phyloP scores from a whole-genome alignment of 2,797 vertebrate genomes.

The Paedocypris micromegethes region DNA sequence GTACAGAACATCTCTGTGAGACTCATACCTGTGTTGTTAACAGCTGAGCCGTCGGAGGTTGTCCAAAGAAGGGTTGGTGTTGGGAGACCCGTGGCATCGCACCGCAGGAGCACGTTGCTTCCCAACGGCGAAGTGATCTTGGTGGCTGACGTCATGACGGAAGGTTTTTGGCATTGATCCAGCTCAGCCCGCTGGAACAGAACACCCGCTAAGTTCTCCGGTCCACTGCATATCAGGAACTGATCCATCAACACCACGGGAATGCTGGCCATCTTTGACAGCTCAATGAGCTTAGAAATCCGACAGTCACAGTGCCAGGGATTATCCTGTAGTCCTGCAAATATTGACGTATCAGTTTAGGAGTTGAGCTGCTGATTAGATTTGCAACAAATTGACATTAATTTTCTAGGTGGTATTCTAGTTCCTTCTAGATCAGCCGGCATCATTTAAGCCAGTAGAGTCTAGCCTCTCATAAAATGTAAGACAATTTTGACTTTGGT shows the following conservation, averaged over 20 bases:
- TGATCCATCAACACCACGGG: conserved; percentile 81
- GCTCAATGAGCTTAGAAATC: conserved; percentile 88
- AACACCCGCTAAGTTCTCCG: conserved; percentile 81
- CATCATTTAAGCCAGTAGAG: too few species aligned
- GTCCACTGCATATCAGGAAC: conserved; percentile 77
- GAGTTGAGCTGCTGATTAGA: neutral
- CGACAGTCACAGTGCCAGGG: conserved; percentile 94
- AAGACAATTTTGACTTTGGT: too few species aligned
- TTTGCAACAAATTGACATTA: too few species aligned
- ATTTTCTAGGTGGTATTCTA: too few species aligned
- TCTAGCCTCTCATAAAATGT: too few species aligned
- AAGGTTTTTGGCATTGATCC: conserved; percentile 86
- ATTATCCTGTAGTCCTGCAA: conserved; percentile 91
- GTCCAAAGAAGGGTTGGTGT: conserved; percentile 84
- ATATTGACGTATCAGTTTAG: conserved; percentile 21
- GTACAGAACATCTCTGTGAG: neutral
- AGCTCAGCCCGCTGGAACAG: conserved; percentile 84
- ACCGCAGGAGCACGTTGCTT: conserved; percentile 91
- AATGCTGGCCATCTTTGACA: conserved; percentile 77
- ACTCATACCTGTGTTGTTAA: conserved; percentile 83
- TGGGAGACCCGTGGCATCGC: conserved; percentile 84
- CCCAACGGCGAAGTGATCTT: conserved; percentile 86
- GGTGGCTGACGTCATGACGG: conserved; percentile 90
- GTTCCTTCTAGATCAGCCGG: too few species aligned
- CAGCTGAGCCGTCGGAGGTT: conserved; percentile 66